Conservation (phyloP, 2,888 invertebrate genomes). For the Diarsia brunnea region DNA sequence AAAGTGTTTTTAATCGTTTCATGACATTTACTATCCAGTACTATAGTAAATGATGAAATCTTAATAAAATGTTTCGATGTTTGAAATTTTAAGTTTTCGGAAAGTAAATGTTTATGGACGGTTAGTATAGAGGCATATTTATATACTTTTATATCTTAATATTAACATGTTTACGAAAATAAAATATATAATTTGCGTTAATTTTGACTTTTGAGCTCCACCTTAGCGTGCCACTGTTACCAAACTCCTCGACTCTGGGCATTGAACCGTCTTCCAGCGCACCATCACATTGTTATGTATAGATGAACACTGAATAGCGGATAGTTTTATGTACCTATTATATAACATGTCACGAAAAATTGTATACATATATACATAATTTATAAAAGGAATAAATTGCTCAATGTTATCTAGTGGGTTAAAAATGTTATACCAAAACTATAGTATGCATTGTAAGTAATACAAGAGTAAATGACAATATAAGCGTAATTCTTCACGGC, state of each 20-base stretch:
- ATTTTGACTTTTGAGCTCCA: slow-evolving; percentile 59
- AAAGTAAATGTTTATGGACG: slow-evolving; percentile 49
- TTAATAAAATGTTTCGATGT: neutral
- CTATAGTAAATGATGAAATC: slow-evolving; percentile 4
- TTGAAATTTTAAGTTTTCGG: neutral
- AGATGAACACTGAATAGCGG: slow-evolving; percentile 74
- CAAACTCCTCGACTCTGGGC: slow-evolving; percentile 82
- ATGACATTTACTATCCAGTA: slow-evolving; percentile 52
- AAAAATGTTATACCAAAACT: slow-evolving; percentile 82
- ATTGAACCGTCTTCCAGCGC: slow-evolving; percentile 83
- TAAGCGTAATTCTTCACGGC: slow-evolving; percentile 66
- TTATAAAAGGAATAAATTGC: slow-evolving; percentile 76
- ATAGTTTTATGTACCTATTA: slow-evolving; percentile 65
- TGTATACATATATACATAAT: slow-evolving; percentile 64
- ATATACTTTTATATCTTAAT: slow-evolving; percentile 64
- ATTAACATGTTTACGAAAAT: slow-evolving; percentile 66
- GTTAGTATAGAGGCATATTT: slow-evolving; percentile 67
- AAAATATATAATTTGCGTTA: slow-evolving; percentile 67
- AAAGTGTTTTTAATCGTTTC: slow-evolving; percentile 55
- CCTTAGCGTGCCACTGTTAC: slow-evolving; percentile 80
- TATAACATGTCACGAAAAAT: slow-evolving; percentile 68
- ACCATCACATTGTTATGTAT: slow-evolving; percentile 86
- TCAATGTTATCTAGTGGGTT: slow-evolving; percentile 87
- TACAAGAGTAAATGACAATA: slow-evolving; percentile 57
- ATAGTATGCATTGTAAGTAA: slow-evolving; percentile 74